phyloP scores from a whole-genome alignment of 1,140 invertebrate genomes.

The Pectinophora gossypiella region DNA sequence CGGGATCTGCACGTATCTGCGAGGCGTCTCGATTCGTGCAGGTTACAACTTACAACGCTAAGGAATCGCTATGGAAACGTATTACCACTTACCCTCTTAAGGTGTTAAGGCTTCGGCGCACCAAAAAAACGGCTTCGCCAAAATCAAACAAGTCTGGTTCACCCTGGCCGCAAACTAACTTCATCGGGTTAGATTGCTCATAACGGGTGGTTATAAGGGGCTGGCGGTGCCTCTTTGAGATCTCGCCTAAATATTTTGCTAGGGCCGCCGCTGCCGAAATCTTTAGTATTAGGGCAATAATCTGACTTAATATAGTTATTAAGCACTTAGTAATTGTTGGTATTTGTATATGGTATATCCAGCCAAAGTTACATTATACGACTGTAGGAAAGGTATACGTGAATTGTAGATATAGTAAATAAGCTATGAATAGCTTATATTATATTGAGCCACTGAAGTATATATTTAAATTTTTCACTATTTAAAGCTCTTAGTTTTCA shows the following conservation, averaged over 20 bases:
- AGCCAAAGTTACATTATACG: not conserved
- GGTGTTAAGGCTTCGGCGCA: too few species aligned
- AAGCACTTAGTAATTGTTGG: not conserved
- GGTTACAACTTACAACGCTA: too few species aligned
- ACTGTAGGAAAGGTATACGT: slow-evolving; percentile 39
- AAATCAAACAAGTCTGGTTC: too few species aligned
- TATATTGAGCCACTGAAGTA: slow-evolving; percentile 71
- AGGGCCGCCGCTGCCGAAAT: not conserved
- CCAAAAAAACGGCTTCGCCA: too few species aligned
- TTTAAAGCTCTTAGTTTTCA: slow-evolving; percentile 75
- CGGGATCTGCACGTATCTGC: too few species aligned
- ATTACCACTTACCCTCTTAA: too few species aligned
- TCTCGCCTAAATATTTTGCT: not conserved
- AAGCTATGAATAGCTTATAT: slow-evolving; percentile 69
- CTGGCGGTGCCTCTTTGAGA: not conserved
- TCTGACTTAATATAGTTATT: not conserved
- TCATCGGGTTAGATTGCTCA: too few species aligned
- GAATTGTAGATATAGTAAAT: slow-evolving; percentile 49
- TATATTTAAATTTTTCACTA: slow-evolving; percentile 71
- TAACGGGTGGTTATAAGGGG: not conserved
- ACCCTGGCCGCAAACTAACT: too few species aligned
- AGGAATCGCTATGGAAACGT: too few species aligned
- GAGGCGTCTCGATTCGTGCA: too few species aligned
- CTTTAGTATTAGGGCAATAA: not conserved
- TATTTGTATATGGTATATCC: not conserved